Evolutionary conservation across 2,797 vertebrate species (phyloP).

Genomic region (Coluber constrictor): DNA sequence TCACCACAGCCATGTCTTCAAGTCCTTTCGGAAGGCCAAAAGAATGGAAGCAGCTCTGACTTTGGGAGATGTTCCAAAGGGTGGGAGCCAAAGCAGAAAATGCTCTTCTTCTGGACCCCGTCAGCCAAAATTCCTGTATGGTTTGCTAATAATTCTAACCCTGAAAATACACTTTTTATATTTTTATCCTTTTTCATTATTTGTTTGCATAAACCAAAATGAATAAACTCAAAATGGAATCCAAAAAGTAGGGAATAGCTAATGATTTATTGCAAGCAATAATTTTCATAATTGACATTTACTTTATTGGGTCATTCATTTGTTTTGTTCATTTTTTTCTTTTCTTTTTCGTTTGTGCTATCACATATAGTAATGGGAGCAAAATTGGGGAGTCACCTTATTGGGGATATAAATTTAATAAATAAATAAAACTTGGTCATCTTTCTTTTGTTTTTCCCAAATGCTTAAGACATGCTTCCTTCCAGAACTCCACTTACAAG

Average conservation of each 20-base stretch:
- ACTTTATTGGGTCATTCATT: background rate
- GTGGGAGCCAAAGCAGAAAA: background rate
- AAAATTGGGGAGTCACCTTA: background rate
- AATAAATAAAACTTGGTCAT: background rate
- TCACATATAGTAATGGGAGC: background rate
- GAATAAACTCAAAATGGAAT: background rate
- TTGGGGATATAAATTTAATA: background rate
- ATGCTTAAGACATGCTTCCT: background rate
- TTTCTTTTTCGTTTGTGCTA: background rate
- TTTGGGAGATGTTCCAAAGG: background rate
- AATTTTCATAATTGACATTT: background rate
- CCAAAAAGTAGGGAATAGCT: background rate
- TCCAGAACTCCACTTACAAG: too few species aligned
- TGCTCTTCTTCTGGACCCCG: background rate
- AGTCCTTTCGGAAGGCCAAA: background rate
- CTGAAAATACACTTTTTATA: background rate
- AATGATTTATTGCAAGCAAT: background rate
- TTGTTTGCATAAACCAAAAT: background rate
- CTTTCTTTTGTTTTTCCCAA: background rate
- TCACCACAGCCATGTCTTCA: background rate
- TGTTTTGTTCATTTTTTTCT: background rate
- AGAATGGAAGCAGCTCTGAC: background rate
- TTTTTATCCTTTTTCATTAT: background rate
- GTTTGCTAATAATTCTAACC: background rate
- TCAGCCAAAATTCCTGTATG: background rate